These are phyloP conservation scores for Epinephelus coioides DNA, from an alignment of 2,797 vertebrate genomes.

Conservation along the genomic window DNA sequence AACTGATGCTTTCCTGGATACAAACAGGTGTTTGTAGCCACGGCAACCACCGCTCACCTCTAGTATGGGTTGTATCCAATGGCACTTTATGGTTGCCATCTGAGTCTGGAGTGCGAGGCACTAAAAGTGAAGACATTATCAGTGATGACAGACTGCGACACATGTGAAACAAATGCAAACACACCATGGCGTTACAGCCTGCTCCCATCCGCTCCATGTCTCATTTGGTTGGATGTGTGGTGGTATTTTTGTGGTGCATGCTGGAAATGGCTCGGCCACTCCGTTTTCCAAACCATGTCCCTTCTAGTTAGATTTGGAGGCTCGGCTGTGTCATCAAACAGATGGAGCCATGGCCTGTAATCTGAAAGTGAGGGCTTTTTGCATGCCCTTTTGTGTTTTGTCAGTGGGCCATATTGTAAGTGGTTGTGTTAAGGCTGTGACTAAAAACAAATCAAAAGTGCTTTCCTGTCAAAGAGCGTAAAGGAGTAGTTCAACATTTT, in stretches of 20 bases:
- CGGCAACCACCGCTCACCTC: slow-evolving; percentile 76
- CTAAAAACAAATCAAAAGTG: slow-evolving; percentile 43
- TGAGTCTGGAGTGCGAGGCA: slow-evolving; percentile 72
- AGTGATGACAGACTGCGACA: slow-evolving; percentile 32
- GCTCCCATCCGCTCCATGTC: slow-evolving; percentile 22
- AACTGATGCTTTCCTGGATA: background rate
- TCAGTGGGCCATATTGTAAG: slow-evolving; percentile 39
- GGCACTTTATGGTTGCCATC: slow-evolving; percentile 73
- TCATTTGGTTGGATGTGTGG: slow-evolving; percentile 42
- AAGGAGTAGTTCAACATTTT: background rate
- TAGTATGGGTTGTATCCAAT: slow-evolving; percentile 70
- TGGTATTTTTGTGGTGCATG: slow-evolving; percentile 52
- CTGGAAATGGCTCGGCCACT: slow-evolving; percentile 39
- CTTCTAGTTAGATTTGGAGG: slow-evolving; percentile 50
- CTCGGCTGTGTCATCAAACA: slow-evolving; percentile 59
- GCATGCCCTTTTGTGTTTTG: slow-evolving; percentile 56
- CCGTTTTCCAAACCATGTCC: slow-evolving; percentile 56
- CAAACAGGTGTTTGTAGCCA: slow-evolving; percentile 33
- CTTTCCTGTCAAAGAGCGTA: slow-evolving; percentile 3
- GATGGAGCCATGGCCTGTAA: slow-evolving; percentile 70
- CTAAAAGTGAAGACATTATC: slow-evolving; percentile 72
- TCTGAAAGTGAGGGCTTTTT: slow-evolving; percentile 50
- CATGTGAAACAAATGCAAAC: slow-evolving; percentile 37
- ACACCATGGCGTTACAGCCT: slow-evolving; percentile 8
- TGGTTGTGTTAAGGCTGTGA: slow-evolving; percentile 28